These are phyloP conservation scores for Leucophenga varia DNA, from an alignment of 1,140 invertebrate genomes.

Conservation along the genomic window DNA sequence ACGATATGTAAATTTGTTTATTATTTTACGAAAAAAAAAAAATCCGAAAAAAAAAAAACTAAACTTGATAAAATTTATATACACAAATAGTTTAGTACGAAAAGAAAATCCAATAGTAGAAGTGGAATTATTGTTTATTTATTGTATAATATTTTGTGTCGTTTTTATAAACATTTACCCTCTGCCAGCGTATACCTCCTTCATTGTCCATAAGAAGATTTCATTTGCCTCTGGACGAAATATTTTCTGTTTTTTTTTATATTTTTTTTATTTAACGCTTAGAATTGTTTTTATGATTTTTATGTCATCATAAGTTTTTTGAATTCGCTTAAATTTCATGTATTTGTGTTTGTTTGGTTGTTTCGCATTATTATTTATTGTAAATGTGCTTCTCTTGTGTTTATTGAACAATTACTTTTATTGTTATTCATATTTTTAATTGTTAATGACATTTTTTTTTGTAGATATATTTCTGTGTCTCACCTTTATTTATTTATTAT, in stretches of 20 bases:
- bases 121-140: constrained; percentile 52
- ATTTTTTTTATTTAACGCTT: constrained; percentile 47
- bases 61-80: no score
- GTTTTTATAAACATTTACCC: constrained; percentile 37
- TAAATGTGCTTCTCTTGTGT: constrained; percentile 33
- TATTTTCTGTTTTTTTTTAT: constrained; percentile 20
- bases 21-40: constrained; percentile 35
- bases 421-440: constrained; percentile 52
- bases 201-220: no score
- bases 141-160: constrained; percentile 46
- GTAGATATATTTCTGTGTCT: no score
- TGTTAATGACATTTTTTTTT: constrained; percentile 49
- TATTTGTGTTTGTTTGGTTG: constrained; percentile 17
- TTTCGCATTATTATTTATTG: constrained; percentile 30
- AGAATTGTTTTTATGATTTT: constrained; percentile 54
- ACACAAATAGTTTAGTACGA: no score
- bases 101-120: no score
- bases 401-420: constrained; percentile 52
- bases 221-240: no score
- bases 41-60: constrained; percentile 27
- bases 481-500: no score
- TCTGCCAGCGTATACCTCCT: not conserved
- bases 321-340: constrained; percentile 32
- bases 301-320: constrained; percentile 50
- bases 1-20: constrained; percentile 50